A percentile compares a stretch with the other conserved stretches of the same genome.
Evolutionary conservation across 2,113 vertebrate genomes (phyloP).

Genomic region (Thymallus thymallus): DNA sequence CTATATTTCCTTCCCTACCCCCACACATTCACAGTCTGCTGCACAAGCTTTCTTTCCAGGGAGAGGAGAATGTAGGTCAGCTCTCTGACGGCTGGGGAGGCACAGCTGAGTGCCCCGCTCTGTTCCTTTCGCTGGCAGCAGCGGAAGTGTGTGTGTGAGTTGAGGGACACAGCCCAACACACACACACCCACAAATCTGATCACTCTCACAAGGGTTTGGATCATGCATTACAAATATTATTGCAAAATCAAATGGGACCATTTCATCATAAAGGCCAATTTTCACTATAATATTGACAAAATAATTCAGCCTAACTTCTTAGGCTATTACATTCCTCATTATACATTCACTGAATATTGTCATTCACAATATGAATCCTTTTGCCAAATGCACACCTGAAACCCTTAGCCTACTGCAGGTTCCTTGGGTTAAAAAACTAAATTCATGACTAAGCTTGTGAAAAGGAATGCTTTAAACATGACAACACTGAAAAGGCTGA

Average conservation of each 20-base stretch:
- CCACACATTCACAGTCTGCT: conserved; percentile 59
- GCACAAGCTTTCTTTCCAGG: conserved; percentile 46
- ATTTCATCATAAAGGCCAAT: background rate
- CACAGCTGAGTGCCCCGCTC: conserved; percentile 38
- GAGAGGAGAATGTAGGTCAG: conserved; percentile 66
- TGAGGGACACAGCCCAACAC: conserved; percentile 19
- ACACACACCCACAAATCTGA: background rate
- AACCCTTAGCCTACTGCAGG: background rate
- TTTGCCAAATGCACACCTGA: background rate
- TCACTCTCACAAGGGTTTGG: background rate
- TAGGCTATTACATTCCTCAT: background rate
- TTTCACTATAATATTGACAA: background rate
- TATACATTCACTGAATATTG: background rate
- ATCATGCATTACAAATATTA: background rate
- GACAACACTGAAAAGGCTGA: background rate
- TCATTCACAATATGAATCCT: background rate
- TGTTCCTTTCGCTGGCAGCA: conserved; percentile 32
- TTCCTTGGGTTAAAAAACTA: background rate
- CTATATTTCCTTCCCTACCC: conserved; percentile 29
- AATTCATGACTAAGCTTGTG: background rate
- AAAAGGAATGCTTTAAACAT: background rate
- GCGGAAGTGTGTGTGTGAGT: conserved; percentile 19
- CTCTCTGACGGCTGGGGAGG: conserved; percentile 50
- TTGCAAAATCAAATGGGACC: background rate
- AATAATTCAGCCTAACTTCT: background rate